phyloP scores from a whole-genome alignment of 2,113 vertebrate species.

The Guaruba guarouba region DNA sequence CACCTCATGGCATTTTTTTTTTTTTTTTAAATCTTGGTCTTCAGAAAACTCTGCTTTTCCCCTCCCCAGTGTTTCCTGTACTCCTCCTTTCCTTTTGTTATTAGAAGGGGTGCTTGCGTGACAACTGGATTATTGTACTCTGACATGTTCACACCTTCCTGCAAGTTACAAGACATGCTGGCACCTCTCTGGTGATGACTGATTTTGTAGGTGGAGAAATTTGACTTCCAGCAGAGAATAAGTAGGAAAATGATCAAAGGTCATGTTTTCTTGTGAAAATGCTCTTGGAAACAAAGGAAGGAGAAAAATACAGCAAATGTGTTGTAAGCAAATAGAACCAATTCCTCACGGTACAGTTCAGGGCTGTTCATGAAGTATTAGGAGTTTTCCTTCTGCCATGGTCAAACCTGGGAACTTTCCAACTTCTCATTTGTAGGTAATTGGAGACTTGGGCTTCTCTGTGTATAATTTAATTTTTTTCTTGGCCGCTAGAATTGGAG shows the following conservation, averaged over 20 bases:
- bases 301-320: neutral
- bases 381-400: neutral
- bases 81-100: neutral
- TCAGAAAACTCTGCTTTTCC: neutral
- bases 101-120: neutral
- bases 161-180: neutral
- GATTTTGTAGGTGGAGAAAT: neutral
- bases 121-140: neutral
- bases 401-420: constrained; percentile 15
- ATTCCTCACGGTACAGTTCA: neutral
- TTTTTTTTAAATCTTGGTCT: neutral
- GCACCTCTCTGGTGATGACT: neutral
- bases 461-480: neutral
- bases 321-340: neutral
- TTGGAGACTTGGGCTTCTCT: neutral
- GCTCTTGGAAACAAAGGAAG: neutral
- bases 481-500: neutral
- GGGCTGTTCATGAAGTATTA: neutral
- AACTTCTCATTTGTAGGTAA: constrained; percentile 32
- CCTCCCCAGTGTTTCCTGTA: neutral
- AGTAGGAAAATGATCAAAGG: neutral
- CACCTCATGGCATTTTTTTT: neutral
- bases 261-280: neutral
- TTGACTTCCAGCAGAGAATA: neutral
- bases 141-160: neutral